Evolutionary conservation across 2,888 invertebrate genomes (phyloP).

Genomic region (Melanostoma mellinum): DNA sequence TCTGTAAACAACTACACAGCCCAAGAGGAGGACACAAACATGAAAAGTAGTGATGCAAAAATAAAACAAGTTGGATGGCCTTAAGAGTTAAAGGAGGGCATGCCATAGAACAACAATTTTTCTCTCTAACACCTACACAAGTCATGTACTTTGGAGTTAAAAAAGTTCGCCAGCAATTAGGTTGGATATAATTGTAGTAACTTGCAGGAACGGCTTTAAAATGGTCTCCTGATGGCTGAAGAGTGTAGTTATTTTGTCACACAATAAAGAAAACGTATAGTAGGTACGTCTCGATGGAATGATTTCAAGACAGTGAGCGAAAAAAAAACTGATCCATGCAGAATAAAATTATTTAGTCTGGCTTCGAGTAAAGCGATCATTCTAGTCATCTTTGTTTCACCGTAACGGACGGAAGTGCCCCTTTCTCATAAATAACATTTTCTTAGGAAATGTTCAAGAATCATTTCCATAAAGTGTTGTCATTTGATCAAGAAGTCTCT

Average conservation of each 20-base stretch:
- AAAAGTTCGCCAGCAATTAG: conserved; percentile 60
- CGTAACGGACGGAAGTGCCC: too few relatives aligned
- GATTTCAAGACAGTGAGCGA: conserved; percentile 15
- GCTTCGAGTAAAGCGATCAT: too few relatives aligned
- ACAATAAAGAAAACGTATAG: conserved; percentile 11
- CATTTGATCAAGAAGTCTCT: too few relatives aligned
- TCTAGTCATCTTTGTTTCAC: too few relatives aligned
- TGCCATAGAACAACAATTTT: not conserved
- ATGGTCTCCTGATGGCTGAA: conserved; percentile 17
- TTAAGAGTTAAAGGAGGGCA: conserved; percentile 42
- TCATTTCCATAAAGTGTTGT: too few relatives aligned
- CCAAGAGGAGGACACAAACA: not conserved
- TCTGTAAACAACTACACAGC: conserved; percentile 44
- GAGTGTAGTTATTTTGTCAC: conserved; percentile 18
- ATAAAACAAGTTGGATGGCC: conserved; percentile 40
- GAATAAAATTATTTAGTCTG: too few relatives aligned
- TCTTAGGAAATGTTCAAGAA: too few relatives aligned
- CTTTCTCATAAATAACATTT: too few relatives aligned
- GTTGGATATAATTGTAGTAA: conserved; percentile 41
- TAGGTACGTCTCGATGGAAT: conserved; percentile 7
- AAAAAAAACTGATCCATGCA: not conserved
- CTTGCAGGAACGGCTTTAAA: conserved; percentile 25
- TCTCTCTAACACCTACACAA: conserved; percentile 16
- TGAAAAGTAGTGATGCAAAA: not conserved
- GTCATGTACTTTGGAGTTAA: conserved; percentile 35